Base-by-base conservation (phyloP, 1,140 invertebrate species). In the Microvelia longipes region DNA sequence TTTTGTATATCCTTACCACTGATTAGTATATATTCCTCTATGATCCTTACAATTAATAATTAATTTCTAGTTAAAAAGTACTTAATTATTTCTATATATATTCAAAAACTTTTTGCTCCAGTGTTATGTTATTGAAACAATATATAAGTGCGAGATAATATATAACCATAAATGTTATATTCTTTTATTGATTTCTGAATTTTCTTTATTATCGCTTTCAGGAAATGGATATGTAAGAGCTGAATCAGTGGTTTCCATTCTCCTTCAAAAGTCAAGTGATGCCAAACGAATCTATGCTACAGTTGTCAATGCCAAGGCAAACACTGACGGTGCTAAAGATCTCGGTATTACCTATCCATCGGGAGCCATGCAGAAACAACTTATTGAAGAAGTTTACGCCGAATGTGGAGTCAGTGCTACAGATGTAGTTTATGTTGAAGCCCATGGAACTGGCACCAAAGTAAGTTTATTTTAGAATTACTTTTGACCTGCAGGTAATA, bases 401-500 rank as follows among this genome's bases (percentile, higher is more conserved):
- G 93, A 96, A 78, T 86, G 85, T 24, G 85, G 87, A 0, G 77
- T 98, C n/a, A 85, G 90, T 75, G 94, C 94, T 2, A 78, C 81
- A 30, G 86, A 90, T 60, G 88, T 98, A 0, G 81, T 79, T 0
- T 98, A 96, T 78, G 87, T 98, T 14, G 96, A 98, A 79, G 93
- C 94, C 24, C 96, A 98, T 79, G 95, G 96, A 26, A 98, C 96
- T 2, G 96, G 96, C 50, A 98, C 96, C 0, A 89, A 95, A 81
- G 87, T 85, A 68, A 63, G 29, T 29, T 19, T 60, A n/a, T n/a
- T n/a, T n/a, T n/a, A n/a, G n/a, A n/a, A n/a, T n/a, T n/a, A n/a
- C n/a, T n/a, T n/a, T n/a, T n/a, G n/a, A n/a, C n/a, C n/a, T n/a
- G n/a, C n/a, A n/a, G 19, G n/a, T 28, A 28, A n/a, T 28, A 2